Base-by-base conservation (phyloP, 1,140 invertebrate species). In the Apis cerana region DNA sequence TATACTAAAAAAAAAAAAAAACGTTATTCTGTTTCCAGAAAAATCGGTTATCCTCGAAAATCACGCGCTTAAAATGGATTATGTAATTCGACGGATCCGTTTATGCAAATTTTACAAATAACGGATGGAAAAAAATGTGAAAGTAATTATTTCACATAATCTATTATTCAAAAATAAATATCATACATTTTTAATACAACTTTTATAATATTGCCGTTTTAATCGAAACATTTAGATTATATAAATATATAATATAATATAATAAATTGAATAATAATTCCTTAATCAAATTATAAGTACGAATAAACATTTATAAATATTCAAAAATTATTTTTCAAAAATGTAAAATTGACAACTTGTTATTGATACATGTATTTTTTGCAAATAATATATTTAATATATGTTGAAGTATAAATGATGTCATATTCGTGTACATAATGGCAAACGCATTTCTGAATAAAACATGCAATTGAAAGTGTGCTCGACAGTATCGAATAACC, bases 371-470 rank as follows among this genome's bases (percentile, higher is more conserved):
- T n/a, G n/a, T 3, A 59, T 59, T n/a, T 21, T 59, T 59, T 12
- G n/a, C 9, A 54, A 54, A 72, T 13, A 50, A 54, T 1, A 21
- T 13, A 23, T 64, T n/a, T n/a, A n/a, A n/a, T n/a, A n/a, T n/a
- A n/a, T 15, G 13, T 23, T 72, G 2, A 80, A 54, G n/a, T 2
- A n/a, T 9, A 27, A 56, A 33, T 80, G 78, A 80, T 71, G 78
- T 80, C 78, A 80, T 33, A 10, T 43, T 64, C 27, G 43, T 82
- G 17, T 52, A 8, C 54, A 15, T 17, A 17, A 0, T n/a, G 13
- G 15, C 21, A n/a, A 17, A 4, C 5, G 10, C 4, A 52, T 59
- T 54, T 62, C n/a, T 77, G 75, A 68, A 82, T 77, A 70, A 82
- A 54, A 62, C 65, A 70, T 82, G 27, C 17, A 12, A 70, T 62